Base-by-base conservation (phyloP, 64 coral and sea anemone species). In the Orbicella faveolata region DNA sequence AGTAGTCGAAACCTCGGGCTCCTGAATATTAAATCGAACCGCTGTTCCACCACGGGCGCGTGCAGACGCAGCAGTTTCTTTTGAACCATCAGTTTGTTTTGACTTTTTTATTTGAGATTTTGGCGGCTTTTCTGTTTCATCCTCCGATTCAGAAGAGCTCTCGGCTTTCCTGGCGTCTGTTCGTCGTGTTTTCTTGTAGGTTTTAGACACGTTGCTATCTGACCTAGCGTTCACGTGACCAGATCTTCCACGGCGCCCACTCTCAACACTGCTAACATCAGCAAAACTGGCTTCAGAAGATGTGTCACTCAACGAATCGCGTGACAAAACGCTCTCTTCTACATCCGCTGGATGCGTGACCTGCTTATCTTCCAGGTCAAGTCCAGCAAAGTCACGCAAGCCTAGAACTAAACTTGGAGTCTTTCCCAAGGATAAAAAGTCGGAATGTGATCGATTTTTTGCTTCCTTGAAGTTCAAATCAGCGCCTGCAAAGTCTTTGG, bases 211-310 rank as follows among this genome's bases (percentile, higher is more conserved):
- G 51, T 84, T 90, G 61, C 79, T 92, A 75, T 76, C 3, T 59
- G 87, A 37, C 61, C 26, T 61, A 59, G 18, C 80, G 74, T 33
- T 75, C 51, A 61, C 80, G 30, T 85, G 26, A 66, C 69, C 79
- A 54, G 30, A 34, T 78, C 92, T 82, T 70, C 73, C 93, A 35
- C 64, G 81, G 41, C 55, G 16, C 72, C 77, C 88, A 44, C 95
- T 96, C 41, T 90, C 92, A 0, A 91, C 92, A 44, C 95, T 96
- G 52, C 95, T 96, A 16, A 96, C 95, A 74, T 96, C 95, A 17
- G 95, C 95, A 72, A 96, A 91, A 82, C 95, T 96, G 10, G 88
- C 95, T 61, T 96, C 95, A 41, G 95, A 96, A 18, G 94, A 96
- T 7, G 95, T 87, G 25, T 94, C 85, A n/a, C 83, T 82, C 76